Percentiles rank a stretch among this genome's conserved stretches.
Conservation (phyloP, 92 coral and sea anemone genomes). For the Porites rus region DNA sequence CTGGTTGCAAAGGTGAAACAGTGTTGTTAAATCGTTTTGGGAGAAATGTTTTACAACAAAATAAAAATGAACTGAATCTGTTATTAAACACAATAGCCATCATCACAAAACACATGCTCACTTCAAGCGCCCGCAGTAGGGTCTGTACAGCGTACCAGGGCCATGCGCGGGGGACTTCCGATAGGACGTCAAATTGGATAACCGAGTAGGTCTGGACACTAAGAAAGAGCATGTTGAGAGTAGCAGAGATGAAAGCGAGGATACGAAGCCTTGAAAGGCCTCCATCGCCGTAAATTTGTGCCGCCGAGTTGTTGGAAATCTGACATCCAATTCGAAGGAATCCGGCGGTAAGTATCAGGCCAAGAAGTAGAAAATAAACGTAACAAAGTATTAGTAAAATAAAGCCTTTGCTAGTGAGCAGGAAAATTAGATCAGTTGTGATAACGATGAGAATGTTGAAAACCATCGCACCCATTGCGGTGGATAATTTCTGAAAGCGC, state of each 20-base stretch:
- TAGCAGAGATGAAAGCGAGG: conserved; percentile 7
- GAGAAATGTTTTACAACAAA: not conserved
- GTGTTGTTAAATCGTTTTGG: conserved; percentile 5
- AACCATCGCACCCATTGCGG: conserved; percentile 27
- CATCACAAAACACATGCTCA: conserved; percentile 28
- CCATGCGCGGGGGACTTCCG: conserved; percentile 32
- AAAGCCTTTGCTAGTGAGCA: not conserved
- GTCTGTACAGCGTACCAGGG: conserved; percentile 55
- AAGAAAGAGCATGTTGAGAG: conserved; percentile 20
- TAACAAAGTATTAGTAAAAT: conserved; percentile 29
- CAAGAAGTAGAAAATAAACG: conserved; percentile 28
- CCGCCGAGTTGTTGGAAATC: conserved; percentile 28
- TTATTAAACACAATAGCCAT: conserved; percentile 26
- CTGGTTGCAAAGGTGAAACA: conserved; percentile 7
- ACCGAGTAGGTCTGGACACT: conserved; percentile 25
- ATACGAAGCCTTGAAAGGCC: conserved; percentile 10
- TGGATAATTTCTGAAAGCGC: conserved; percentile 38
- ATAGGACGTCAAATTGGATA: not conserved
- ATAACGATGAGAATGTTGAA: conserved; percentile 17
- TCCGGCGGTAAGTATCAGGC: conserved; percentile 24
- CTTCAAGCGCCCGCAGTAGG: conserved; percentile 35
- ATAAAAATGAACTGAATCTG: not conserved
- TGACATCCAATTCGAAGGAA: conserved; percentile 24
- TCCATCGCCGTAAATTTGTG: conserved; percentile 13
- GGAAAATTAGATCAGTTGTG: conserved; percentile 20